These are phyloP conservation scores for Calliopsis andreniformis DNA, from an alignment of 1,140 invertebrate species.

Conservation along the genomic window DNA sequence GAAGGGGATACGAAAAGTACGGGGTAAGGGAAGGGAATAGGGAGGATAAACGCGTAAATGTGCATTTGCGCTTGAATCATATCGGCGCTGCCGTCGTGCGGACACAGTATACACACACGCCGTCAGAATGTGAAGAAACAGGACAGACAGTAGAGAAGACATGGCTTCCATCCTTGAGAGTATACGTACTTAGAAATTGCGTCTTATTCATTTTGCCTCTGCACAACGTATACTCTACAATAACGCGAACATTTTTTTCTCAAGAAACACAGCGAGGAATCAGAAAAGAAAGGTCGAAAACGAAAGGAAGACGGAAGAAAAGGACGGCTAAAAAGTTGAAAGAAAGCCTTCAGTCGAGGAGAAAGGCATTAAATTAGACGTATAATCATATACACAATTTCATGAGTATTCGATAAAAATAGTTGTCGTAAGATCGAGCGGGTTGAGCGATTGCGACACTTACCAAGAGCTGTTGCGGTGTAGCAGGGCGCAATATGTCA, in stretches of 20 bases:
- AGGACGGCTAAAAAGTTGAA: neutral
- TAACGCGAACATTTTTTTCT: conserved; percentile 27
- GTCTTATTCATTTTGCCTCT: conserved; percentile 54
- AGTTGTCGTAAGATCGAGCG: conserved; percentile 51
- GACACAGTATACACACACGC: conserved; percentile 41
- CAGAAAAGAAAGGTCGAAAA: conserved; percentile 13
- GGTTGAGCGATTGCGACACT: conserved; percentile 72
- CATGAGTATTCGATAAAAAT: conserved; percentile 49
- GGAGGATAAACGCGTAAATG: conserved; percentile 48
- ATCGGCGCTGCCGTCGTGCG: conserved; percentile 53
- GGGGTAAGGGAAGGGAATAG: conserved; percentile 4
- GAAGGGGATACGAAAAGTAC: conserved; percentile 43
- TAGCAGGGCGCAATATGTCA: conserved; percentile 82
- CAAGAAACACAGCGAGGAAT: neutral
- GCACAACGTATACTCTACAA: conserved; percentile 13
- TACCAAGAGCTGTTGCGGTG: conserved; percentile 80
- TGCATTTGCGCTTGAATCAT: conserved; percentile 55
- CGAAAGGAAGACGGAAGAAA: conserved; percentile 13
- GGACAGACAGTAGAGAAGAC: conserved; percentile 48
- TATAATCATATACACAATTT: conserved; percentile 8
- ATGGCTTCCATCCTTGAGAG: conserved; percentile 64
- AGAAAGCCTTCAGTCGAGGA: neutral
- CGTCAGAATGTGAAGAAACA: conserved; percentile 43
- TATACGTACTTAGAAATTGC: conserved; percentile 61
- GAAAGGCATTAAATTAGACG: neutral